Evolutionary conservation across 2,888 invertebrate species (phyloP).

Genomic region (Glaucopsyche alexis): DNA sequence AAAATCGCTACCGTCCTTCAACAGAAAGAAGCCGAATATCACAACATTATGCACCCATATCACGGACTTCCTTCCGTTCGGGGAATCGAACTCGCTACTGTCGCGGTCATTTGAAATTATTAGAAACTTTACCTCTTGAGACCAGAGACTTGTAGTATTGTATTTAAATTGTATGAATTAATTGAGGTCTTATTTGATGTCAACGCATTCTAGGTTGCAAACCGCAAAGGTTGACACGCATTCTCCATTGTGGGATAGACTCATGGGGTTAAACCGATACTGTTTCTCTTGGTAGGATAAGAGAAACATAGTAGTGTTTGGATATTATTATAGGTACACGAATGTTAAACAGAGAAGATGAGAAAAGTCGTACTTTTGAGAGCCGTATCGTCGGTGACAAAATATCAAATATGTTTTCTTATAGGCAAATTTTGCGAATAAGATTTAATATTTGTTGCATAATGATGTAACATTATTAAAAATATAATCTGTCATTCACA

Average conservation of each 20-base stretch:
- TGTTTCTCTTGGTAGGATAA: not conserved
- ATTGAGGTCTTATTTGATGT: not conserved
- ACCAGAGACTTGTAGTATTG: not conserved
- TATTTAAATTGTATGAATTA: slow-evolving; percentile 16
- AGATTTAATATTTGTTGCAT: too few relatives aligned
- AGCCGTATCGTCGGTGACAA: too few relatives aligned
- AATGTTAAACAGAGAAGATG: not conserved
- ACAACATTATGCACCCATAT: slow-evolving; percentile 51
- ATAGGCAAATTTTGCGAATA: too few relatives aligned
- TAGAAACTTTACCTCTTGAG: slow-evolving; percentile 22
- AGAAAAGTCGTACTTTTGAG: too few relatives aligned
- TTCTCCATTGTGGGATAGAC: not conserved
- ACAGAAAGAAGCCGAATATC: slow-evolving; percentile 33
- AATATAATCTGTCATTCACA: too few relatives aligned
- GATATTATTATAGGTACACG: not conserved
- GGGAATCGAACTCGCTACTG: slow-evolving; percentile 49
- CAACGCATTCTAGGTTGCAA: not conserved
- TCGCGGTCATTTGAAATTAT: slow-evolving; percentile 28
- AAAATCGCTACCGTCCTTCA: slow-evolving; percentile 28
- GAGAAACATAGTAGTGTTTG: too few relatives aligned
- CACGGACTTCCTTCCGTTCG: slow-evolving; percentile 71
- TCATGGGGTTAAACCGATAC: not conserved
- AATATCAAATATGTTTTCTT: too few relatives aligned
- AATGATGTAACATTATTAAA: too few relatives aligned
- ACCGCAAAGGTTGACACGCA: slow-evolving; percentile 24